Base-by-base conservation (phyloP, 2,113 vertebrate genomes). In the Sporophila hypoxantha region DNA sequence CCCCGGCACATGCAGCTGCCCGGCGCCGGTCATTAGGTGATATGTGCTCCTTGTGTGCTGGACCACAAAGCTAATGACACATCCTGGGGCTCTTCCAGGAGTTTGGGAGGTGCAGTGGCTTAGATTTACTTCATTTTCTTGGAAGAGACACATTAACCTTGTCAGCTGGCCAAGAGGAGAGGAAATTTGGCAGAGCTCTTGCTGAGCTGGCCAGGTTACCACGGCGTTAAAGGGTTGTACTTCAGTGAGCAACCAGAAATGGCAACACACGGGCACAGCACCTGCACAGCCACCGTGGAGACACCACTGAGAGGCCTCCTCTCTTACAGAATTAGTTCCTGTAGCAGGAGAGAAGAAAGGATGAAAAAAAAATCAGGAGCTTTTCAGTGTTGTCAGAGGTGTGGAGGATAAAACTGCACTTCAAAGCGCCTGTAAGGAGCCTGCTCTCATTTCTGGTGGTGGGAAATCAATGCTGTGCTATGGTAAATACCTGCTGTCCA, bases 111-210 rank as follows among this genome's bases (percentile, higher is more conserved):
- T 76, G 23, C 3, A 5, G 39, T 16, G n/a, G 25, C 17, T 84
- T 85, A 75, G 85, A 66, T 92, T 89, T 81, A 82, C 56, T 83
- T 88, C 86, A 79, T 89, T 92, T 86, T 95, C 77, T 86, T 93
- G 71, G 70, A 90, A 89, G 83, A 76, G 74, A 86, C 77, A 14
- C 90, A 88, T 93, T 93, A 93, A 88, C 86, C 86, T 94, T 86
- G 90, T 92, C 88, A 76, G 67, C 59, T 60, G 77, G 84, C 94
- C 88, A 91, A 49, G 41, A 60, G 42, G 52, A 76, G 85, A 73
- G 78, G 62, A 76, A 83, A 94, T 82, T 71, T 76, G 84, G 82
- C 73, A 92, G 76, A n/a, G 46, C 65, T 90, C 37, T 65, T 76
- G 76, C 80, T 92, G 81, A 82, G 77, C 75, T 53, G 62, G 65